Conservation (phyloP, 2,113 vertebrate species). For the Myiozetetes cayanensis region DNA sequence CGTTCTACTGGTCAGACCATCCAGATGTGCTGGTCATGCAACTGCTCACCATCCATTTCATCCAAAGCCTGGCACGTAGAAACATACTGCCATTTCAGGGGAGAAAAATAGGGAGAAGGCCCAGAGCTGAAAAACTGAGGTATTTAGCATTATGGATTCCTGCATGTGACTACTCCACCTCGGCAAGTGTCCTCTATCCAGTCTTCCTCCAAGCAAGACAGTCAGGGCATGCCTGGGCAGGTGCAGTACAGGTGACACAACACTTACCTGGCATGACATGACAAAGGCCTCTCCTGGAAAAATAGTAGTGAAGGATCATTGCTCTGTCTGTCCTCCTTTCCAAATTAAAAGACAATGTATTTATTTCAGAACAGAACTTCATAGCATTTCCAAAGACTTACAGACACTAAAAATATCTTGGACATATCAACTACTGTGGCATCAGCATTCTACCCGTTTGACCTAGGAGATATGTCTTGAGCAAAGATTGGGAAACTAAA, state of each 20-base stretch:
- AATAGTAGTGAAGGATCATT: slow-evolving; percentile 80
- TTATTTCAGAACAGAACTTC: slow-evolving; percentile 52
- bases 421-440: neutral
- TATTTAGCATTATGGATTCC: neutral
- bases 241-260: neutral
- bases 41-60: neutral
- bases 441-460: neutral
- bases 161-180: neutral
- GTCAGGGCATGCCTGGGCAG: neutral
- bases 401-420: neutral
- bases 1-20: neutral
- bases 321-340: slow-evolving; percentile 65
- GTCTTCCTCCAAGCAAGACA: neutral
- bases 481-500: neutral
- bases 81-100: neutral
- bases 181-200: neutral
- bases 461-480: neutral
- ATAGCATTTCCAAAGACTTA: neutral
- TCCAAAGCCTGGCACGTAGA: neutral
- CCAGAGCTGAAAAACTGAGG: neutral
- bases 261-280: slow-evolving; percentile 68
- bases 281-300: slow-evolving; percentile 74
- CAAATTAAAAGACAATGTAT: slow-evolving; percentile 76
- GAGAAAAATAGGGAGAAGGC: neutral
- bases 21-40: neutral